Evolutionary conservation across 2,113 vertebrate species (phyloP), one percentile per base, ranked within the genome.

Genomic region (Elgaria multicarinata): DNA sequence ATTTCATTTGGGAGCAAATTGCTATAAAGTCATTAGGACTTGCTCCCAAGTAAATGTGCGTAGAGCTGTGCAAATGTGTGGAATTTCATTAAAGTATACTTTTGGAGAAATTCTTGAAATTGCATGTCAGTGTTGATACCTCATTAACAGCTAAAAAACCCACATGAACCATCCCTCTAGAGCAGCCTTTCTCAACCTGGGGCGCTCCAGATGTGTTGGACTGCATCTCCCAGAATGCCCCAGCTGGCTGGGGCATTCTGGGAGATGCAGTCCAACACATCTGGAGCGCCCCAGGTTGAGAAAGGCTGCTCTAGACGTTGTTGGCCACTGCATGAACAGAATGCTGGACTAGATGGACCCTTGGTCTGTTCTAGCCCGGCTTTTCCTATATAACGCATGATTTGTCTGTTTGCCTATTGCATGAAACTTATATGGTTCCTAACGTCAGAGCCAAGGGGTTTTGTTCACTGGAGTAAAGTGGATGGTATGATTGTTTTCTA

Each of bases 401-500:
- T 69, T 42, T 86, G 0, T 33, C 1, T 75, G 53, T 71, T 91
- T 93, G 13, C 12, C 13, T 88, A 46, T 87, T 92, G 20, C 1
- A 33, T 50, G 72, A 85, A 28, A 44, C 88, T 26, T 53, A 22
- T 67, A 91, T 83, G 55, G 86, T 75, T 89, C 80, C 46, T 50
- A 50, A 71, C n/a, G 81, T 28, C n/a, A 4, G 53, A 5, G 66
- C 87, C 28, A 10, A 31, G 58, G 14, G 62, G 26, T 62, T 90
- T 84, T 72, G 87, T 84, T 33, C 85, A 14, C 74, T 71, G 31
- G 44, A 36, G 28, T 77, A 6, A 67, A 16, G 26, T 42, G 16
- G 42, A 69, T 75, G 26, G 53, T 85, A 33, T 75, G 83, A 84
- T 89, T 53, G 18, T 84, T 89, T 18, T 74, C 88, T 82, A 36